Base-by-base conservation (phyloP, 2,888 invertebrate genomes). In the Athetis lepigone region DNA sequence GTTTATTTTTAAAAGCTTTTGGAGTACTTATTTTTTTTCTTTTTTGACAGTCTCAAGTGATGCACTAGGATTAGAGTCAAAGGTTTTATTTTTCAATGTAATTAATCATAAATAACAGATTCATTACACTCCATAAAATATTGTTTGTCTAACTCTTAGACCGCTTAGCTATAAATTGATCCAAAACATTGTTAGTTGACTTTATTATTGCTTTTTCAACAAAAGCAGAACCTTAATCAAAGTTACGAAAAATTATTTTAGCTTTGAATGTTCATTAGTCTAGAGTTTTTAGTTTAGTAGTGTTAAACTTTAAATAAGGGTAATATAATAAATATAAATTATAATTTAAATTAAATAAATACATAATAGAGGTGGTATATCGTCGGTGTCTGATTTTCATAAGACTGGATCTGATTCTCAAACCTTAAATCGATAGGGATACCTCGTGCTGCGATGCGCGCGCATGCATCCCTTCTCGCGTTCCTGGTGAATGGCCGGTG, bases 401-500 rank as follows among this genome's bases (percentile, higher is more conserved):
- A 83, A 85, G 81, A 86, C 79, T 74, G 81, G 82, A 85, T 87
- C 81, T 80, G 80, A 90, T 89, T 88, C 80, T 84, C 75, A 81
- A 74, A 55, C 67, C 70, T 52, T 84, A 84, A 92, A 94, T 94
- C 94, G 88, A 94, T 94, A 93, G 81, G 85, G 82, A 78, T 77
- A 82, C 85, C 87, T 87, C 90, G 88, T 90, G 85, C 76, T 62
- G 50, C 42, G 69, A 59, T 93, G 95, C 94, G 94, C 94, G 93
- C 94, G 94, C 93, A 92, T 60, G 77, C 79, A 77, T 86, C 88
- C 70, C 72, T 88, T 86, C 87, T 85, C 88, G 72, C 80, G 76
- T 78, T 89, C 77, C 81, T 91, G 77, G 91, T 95, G 94, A 95
- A 95, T 95, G 95, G 93, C 89, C 88, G 77, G 80, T 81, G 81